Base-by-base conservation (phyloP, 2,797 vertebrate genomes). In the Darevskia nairensis region DNA sequence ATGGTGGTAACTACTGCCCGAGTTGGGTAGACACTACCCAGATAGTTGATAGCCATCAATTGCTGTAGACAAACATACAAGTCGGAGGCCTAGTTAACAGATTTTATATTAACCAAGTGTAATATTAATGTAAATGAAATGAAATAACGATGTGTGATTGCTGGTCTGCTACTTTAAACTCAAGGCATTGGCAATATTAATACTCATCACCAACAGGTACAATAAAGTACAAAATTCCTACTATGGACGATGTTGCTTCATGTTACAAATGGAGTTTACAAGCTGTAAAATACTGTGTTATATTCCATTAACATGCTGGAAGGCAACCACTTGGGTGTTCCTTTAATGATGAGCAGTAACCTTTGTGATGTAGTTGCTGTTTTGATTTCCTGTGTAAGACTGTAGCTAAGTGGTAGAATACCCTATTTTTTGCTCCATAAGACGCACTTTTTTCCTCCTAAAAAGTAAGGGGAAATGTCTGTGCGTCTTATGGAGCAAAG, bases 21-120 rank as follows among this genome's bases (percentile, higher is more conserved):
- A 46, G 98, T 98, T 0, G 99, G 98, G 94, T 99, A 99, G 88
- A 99, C 98, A 0, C 99, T 99, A 44, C 99, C 99, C 96, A 99
- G 96, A 95, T 99, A 99, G 97, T 99, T 99, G 90, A 99, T 95
- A 89, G 98, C 98, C 98, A 99, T 99, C 91, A 99, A 92, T 93
- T 96, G 98, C 99, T 99, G 96, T 79, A 92, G 6, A 91, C 90
- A 94, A 0, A 1, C 1, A 84, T 10, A 72, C 17, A 84, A 39
- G 8, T 76, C 29, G 50, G 71, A 61, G 32, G 41, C 21, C 35
- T 4, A 41, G 50, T 74, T 32, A 50, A 19, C 6, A 25, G 10
- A 39, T 55, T 75, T 68, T n/a, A 80, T 9, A 46, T n/a, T 66
- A 27, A 74, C 2, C 19, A 35, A 74, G 32, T 35, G 15, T 74